Evolutionary conservation across 2,888 invertebrate species (phyloP), one percentile per base, ranked within the genome.

Genomic region (Epiperipatus broadwayi): DNA sequence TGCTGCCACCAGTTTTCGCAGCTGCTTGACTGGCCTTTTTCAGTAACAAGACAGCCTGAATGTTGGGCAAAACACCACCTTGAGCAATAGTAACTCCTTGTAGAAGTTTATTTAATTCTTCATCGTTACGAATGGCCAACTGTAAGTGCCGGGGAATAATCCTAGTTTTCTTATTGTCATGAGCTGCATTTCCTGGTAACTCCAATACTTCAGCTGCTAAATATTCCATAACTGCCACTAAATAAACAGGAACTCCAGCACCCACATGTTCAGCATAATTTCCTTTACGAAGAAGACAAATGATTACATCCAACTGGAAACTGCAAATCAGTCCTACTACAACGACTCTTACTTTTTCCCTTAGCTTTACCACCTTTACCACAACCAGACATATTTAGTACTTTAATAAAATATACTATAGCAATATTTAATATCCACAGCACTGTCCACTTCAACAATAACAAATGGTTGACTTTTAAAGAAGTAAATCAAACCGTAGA

Each of bases 11-110:
- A n/a, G n/a, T n/a, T n/a, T n/a, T n/a, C n/a, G n/a, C n/a, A n/a
- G n/a, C n/a, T n/a, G n/a, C n/a, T n/a, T n/a, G n/a, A n/a, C n/a
- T n/a, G n/a, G 55, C 45, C 43, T 58, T 59, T 51, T 59, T 58
- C 18, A 58, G 59, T 40, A 59, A 45, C 10, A 59, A 49, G 16
- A 58, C 56, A 18, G 58, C 54, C 45, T 59, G 58, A 44, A 59
- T 59, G 48, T 59, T 58, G 4, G 59, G 58, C 46, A 64, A 51
- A 12, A 64, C 63, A 49, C 63, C 64, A 43, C 63, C 63, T 49
- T 63, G 63, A 25, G 63, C 59, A 44, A 63, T 64, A 39, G 63
- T 63, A 27, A 63, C 62, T 35, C 61, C 61, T 1, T 52, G 50
- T 41, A 59, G 46, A 21, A 58, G 50, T 39, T 55, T 56, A 51